Conservation (phyloP, 2,113 vertebrate genomes). For the Chlamydotis undulata region DNA sequence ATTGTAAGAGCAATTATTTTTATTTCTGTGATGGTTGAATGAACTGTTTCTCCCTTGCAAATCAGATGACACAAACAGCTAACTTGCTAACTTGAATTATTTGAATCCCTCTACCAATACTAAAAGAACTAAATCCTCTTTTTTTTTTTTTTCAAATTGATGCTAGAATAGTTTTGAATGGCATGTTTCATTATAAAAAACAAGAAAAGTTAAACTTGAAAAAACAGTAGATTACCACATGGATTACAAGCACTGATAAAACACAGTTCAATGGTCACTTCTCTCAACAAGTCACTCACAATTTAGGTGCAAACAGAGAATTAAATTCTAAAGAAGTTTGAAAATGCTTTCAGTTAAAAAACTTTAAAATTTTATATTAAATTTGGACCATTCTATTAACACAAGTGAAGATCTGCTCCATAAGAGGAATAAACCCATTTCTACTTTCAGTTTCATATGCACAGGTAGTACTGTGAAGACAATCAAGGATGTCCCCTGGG, state of each 20-base stretch:
- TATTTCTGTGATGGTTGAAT: neutral
- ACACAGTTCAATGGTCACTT: neutral
- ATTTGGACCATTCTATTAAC: neutral
- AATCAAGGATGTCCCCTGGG: neutral
- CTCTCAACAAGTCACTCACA: neutral
- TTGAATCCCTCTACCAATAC: neutral
- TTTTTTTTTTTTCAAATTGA: neutral
- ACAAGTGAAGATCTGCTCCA: neutral
- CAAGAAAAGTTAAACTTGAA: neutral
- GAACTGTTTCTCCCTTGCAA: neutral
- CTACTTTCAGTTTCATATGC: neutral
- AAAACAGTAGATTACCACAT: neutral
- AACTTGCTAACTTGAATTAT: neutral
- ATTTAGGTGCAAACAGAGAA: neutral
- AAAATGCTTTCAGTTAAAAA: neutral
- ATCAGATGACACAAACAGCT: neutral
- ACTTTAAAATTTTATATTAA: neutral
- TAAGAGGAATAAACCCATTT: neutral
- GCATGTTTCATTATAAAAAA: neutral
- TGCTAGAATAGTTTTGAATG: neutral
- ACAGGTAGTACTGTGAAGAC: neutral
- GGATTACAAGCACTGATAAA: neutral
- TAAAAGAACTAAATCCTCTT: neutral
- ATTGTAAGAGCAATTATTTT: neutral
- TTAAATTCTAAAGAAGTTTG: neutral